phyloP scores from a whole-genome alignment of 2,888 invertebrate genomes.

The Diogma glabrata region DNA sequence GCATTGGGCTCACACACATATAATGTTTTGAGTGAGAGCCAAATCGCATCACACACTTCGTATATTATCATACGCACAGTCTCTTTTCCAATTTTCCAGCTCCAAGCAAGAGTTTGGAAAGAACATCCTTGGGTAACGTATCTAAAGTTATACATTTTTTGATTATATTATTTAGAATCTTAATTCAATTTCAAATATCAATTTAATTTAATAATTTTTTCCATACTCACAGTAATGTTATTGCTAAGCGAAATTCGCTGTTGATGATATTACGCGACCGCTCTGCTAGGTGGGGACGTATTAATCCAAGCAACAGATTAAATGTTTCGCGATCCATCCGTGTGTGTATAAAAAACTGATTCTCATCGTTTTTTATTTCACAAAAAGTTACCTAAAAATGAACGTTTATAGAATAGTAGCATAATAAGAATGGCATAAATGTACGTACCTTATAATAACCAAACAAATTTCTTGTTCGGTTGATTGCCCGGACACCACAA shows the following conservation, averaged over 20 bases:
- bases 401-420: neutral
- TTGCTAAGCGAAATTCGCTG: neutral
- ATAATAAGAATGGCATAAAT: neutral
- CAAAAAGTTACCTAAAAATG: neutral
- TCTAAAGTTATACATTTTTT: neutral
- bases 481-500: neutral
- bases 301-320: neutral
- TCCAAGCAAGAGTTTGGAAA: constrained; percentile 9
- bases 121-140: constrained; percentile 1
- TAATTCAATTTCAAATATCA: no score
- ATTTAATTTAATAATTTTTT: no score
- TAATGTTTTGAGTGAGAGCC: constrained; percentile 8
- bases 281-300: neutral
- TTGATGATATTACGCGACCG: neutral
- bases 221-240: neutral
- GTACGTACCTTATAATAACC: neutral
- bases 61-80: constrained; percentile 14
- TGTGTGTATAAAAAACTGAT: neutral
- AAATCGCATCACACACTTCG: constrained; percentile 14
- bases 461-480: neutral
- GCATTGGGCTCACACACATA: constrained; percentile 9
- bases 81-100: constrained; percentile 11
- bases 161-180: no score
- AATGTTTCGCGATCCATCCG: neutral
- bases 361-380: constrained; percentile 1